These are phyloP conservation scores for Athalia cordata DNA, from an alignment of 2,888 invertebrate genomes.

Conservation along the genomic window DNA sequence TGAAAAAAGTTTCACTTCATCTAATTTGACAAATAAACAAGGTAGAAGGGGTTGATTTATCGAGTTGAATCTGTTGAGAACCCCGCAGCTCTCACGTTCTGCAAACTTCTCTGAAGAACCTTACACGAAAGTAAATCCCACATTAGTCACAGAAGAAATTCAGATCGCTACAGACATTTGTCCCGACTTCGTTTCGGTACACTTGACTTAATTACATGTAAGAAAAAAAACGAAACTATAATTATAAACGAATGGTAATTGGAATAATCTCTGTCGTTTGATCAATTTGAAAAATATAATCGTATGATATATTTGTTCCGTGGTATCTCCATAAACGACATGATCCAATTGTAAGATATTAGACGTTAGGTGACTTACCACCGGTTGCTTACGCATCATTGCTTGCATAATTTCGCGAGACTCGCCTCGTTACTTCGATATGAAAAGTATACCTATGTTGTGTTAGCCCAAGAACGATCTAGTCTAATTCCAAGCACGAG, in stretches of 20 bases:
- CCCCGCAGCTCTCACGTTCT: no score
- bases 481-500: conserved; percentile 5
- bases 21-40: no score
- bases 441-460: not conserved
- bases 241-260: not conserved
- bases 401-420: conserved; percentile 26
- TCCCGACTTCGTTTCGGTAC: not conserved
- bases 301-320: conserved; percentile 18
- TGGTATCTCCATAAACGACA: not conserved
- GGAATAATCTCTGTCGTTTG: not conserved
- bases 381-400: not conserved
- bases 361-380: conserved; percentile 25
- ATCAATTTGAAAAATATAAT: not conserved
- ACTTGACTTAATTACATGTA: not conserved
- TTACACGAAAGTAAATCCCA: no score
- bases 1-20: no score
- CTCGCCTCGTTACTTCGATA: not conserved
- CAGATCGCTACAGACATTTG: not conserved
- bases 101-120: no score
- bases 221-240: not conserved
- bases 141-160: no score
- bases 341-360: conserved; percentile 45
- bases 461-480: not conserved
- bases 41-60: no score
- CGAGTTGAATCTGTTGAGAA: no score